Percentiles rank a stretch among this genome's conserved stretches.
Conservation (phyloP, 2,797 vertebrate genomes). For the Intellagama lesueurii region DNA sequence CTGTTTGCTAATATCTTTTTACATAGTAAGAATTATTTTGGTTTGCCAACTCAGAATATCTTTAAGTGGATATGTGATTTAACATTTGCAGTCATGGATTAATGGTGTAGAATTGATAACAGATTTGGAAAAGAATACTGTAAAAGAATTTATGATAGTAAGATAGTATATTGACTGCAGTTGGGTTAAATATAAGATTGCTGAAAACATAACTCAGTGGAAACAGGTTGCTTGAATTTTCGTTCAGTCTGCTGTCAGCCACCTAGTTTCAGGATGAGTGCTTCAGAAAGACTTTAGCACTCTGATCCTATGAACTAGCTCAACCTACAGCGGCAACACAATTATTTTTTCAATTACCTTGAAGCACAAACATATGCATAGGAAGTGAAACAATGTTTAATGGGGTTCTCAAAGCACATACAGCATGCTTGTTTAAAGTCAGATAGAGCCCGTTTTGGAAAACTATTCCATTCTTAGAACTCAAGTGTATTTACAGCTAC, state of each 20-base stretch:
- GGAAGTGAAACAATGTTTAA: neutral
- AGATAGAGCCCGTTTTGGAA: neutral
- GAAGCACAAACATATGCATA: neutral
- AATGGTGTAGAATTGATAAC: neutral
- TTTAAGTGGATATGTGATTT: neutral
- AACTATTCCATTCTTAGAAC: neutral
- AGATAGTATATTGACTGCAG: neutral
- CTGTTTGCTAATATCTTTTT: neutral
- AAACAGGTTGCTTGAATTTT: neutral
- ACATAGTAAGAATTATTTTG: neutral
- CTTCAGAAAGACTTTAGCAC: neutral
- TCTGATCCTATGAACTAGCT: neutral
- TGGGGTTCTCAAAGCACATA: neutral
- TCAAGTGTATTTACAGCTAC: neutral
- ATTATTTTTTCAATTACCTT: neutral
- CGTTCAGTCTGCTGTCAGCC: neutral
- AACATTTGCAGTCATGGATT: conserved; percentile 10
- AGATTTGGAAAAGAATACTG: neutral
- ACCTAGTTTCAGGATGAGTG: neutral
- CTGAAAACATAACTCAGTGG: neutral
- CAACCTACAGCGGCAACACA: neutral
- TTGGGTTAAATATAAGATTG: neutral
- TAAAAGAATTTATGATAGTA: neutral
- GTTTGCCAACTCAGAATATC: neutral
- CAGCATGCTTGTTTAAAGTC: neutral